Conservation (phyloP, 2,888 invertebrate species). For the Dasysyrphus tricinctus region DNA sequence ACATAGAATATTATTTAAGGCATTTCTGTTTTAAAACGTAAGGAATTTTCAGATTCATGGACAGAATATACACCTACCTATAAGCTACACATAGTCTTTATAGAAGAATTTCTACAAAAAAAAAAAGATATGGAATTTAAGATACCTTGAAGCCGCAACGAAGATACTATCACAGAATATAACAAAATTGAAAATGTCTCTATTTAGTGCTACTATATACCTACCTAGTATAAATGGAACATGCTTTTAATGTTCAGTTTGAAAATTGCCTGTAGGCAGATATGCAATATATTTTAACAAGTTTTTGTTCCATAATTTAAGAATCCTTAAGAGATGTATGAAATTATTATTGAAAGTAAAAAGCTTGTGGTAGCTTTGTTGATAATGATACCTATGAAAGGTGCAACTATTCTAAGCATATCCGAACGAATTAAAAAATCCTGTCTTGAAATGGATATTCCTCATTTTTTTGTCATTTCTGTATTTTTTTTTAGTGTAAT, state of each 20-base stretch:
- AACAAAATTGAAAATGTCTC: conserved; percentile 26
- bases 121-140: conserved; percentile 23
- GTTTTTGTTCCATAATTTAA: not conserved
- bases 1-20: conserved; percentile 6
- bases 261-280: conserved; percentile 7
- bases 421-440: too few species aligned
- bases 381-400: too few species aligned
- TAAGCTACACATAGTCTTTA: not conserved
- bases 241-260: not conserved
- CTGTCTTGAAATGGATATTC: too few species aligned
- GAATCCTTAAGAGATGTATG: not conserved
- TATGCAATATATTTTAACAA: conserved; percentile 2
- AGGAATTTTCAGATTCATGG: conserved; percentile 13
- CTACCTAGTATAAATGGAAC: not conserved
- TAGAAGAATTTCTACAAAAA: not conserved
- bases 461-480: too few species aligned
- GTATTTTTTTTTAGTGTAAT: too few species aligned
- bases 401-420: too few species aligned
- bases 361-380: too few species aligned
- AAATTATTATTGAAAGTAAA: too few species aligned
- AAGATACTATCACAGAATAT: conserved; percentile 18
- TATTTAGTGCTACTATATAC: conserved; percentile 5
- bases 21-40: not conserved
- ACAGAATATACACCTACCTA: not conserved
- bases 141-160: conserved; percentile 17